Evolutionary conservation across 2,888 invertebrate species (phyloP).

Genomic region (Bruchidius siliquastri): DNA sequence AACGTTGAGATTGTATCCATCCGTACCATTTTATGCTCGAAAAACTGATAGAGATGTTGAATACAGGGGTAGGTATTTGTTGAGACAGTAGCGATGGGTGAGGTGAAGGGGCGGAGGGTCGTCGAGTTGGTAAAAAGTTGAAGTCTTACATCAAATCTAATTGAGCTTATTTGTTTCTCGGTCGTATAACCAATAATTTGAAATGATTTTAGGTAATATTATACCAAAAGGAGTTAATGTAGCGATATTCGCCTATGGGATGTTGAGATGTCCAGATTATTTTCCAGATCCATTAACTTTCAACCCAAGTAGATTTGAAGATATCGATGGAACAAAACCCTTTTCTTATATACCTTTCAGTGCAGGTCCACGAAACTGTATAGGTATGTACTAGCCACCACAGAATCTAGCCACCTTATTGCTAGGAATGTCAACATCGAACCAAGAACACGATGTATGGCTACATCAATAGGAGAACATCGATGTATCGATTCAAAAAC

Average conservation of each 20-base stretch:
- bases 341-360: constrained; percentile 23
- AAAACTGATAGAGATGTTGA: constrained; percentile 22
- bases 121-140: too few relatives aligned
- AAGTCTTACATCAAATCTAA: too few relatives aligned
- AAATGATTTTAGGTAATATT: neutral
- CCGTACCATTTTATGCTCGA: constrained; percentile 34
- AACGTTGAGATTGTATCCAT: constrained; percentile 34
- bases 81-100: too few relatives aligned
- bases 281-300: constrained; percentile 22
- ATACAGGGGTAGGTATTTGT: constrained; percentile 14
- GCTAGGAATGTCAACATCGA: too few relatives aligned
- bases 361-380: constrained; percentile 26
- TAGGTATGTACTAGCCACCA: constrained; percentile 21
- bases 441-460: too few relatives aligned
- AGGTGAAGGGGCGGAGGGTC: too few relatives aligned
- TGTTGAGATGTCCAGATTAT: constrained; percentile 18
- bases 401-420: too few relatives aligned
- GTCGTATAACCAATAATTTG: too few relatives aligned
- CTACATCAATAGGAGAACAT: too few relatives aligned
- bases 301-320: constrained; percentile 19
- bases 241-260: constrained; percentile 30
- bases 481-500: too few relatives aligned
- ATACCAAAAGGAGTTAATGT: constrained; percentile 43
- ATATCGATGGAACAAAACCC: constrained; percentile 15
- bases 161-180: too few relatives aligned